Evolutionary conservation across 2,888 invertebrate genomes (phyloP).

Genomic region (Brassicogethes aeneus): DNA sequence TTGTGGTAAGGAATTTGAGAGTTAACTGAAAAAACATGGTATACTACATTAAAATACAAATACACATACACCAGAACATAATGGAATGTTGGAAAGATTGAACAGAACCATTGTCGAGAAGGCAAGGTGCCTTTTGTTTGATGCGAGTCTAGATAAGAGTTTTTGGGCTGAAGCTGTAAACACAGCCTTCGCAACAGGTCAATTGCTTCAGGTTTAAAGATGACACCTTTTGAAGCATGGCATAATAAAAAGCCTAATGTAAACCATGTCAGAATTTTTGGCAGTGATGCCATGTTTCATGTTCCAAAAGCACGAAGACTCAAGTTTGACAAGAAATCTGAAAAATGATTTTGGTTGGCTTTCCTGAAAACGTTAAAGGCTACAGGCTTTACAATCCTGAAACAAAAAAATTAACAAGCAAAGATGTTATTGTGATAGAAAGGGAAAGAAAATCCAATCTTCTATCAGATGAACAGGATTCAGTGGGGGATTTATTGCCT

Average conservation of each 20-base stretch:
- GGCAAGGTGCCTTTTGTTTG: constrained; percentile 16
- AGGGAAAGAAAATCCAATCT: too few relatives aligned
- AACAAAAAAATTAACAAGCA: constrained; percentile 6
- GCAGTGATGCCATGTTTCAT: constrained; percentile 26
- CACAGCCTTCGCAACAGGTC: constrained; percentile 13
- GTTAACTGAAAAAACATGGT: constrained; percentile 16
- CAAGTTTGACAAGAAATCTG: constrained; percentile 28
- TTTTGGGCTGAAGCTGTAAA: constrained; percentile 18
- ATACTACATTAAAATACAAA: constrained; percentile 24
- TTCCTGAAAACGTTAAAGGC: constrained; percentile 9
- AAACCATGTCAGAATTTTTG: constrained; percentile 30
- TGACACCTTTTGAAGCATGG: constrained; percentile 12
- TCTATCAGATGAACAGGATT: background rate
- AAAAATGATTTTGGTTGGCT: constrained; percentile 10
- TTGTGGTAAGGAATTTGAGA: constrained; percentile 12
- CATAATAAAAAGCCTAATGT: constrained; percentile 27
- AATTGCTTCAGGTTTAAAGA: background rate
- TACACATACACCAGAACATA: constrained; percentile 20
- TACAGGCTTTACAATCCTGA: constrained; percentile 7
- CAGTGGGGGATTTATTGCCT: background rate
- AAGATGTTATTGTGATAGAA: constrained; percentile 7
- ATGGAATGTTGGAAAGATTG: constrained; percentile 20
- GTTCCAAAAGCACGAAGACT: constrained; percentile 25
- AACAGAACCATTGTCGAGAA: constrained; percentile 21
- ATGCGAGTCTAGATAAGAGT: constrained; percentile 10